Percentiles rank a stretch among this genome's conserved stretches.
Evolutionary conservation across 2,797 vertebrate species (phyloP).

Genomic region (Myripristis murdjan): DNA sequence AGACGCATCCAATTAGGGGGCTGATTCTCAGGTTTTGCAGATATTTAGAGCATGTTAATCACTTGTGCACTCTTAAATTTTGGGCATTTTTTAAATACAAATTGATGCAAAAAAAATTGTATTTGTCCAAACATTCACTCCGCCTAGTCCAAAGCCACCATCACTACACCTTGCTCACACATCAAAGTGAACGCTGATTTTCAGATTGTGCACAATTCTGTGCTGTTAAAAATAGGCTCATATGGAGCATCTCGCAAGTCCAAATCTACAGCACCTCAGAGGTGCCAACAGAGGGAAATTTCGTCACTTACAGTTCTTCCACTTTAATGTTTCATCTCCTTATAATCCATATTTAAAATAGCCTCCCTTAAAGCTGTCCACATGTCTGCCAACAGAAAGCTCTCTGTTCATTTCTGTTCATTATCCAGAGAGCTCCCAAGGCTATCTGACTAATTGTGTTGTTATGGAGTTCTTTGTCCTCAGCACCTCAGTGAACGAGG

Average conservation of each 20-base stretch:
- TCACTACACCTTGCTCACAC: neutral
- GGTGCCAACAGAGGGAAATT: slow-evolving; percentile 18
- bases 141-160: neutral
- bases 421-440: slow-evolving; percentile 40
- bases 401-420: slow-evolving; percentile 49
- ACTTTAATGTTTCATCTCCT: slow-evolving; percentile 14
- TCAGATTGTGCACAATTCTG: neutral
- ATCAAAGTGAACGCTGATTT: neutral
- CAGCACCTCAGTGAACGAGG: slow-evolving; percentile 46
- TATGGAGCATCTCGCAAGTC: neutral
- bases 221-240: slow-evolving; percentile 3
- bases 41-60: no score
- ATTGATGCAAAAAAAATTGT: neutral
- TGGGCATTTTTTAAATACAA: no score
- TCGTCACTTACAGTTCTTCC: slow-evolving; percentile 17
- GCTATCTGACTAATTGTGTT: slow-evolving; percentile 34
- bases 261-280: slow-evolving; percentile 21
- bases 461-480: slow-evolving; percentile 50
- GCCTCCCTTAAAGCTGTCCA: slow-evolving; percentile 31
- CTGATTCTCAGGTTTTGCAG: no score
- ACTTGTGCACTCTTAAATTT: no score
- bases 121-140: neutral
- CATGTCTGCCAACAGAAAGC: slow-evolving; percentile 38
- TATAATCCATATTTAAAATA: slow-evolving; percentile 21
- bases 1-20: no score